Evolutionary conservation across 2,797 vertebrate species (phyloP).

Genomic region (Arctocebus calabarensis): DNA sequence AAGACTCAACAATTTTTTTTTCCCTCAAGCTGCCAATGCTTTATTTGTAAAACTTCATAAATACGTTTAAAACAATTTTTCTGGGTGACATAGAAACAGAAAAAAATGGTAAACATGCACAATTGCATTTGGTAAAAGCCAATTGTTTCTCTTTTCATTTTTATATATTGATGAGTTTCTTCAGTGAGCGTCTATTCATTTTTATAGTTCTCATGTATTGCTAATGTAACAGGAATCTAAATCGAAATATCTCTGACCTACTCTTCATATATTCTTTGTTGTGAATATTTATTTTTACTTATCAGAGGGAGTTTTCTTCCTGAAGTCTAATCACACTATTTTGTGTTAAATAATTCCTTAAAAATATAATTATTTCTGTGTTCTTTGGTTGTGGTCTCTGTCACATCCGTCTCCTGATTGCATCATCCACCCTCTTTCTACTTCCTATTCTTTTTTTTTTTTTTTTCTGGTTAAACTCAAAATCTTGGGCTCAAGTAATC

Average conservation of each 20-base stretch:
- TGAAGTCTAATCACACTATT: constrained; percentile 5
- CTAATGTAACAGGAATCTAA: constrained; percentile 23
- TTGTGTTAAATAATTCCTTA: constrained; percentile 44
- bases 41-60: constrained; percentile 60
- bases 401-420: background rate
- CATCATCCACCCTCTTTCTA: background rate
- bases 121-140: constrained; percentile 20
- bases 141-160: constrained; percentile 22
- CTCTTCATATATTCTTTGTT: background rate
- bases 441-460: background rate
- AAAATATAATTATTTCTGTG: constrained; percentile 16
- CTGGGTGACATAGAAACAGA: constrained; percentile 10
- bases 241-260: background rate
- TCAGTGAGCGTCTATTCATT: constrained; percentile 36
- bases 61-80: constrained; percentile 46
- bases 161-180: background rate
- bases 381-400: background rate
- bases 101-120: background rate
- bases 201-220: constrained; percentile 15
- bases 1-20: constrained; percentile 20
- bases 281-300: constrained; percentile 47
- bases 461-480: background rate
- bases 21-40: constrained; percentile 28
- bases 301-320: constrained; percentile 2
- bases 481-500: background rate